Evolutionary conservation across 1,140 invertebrate species (phyloP), one percentile per base, ranked within the genome.

Genomic region (Polypedilum pembai): DNA sequence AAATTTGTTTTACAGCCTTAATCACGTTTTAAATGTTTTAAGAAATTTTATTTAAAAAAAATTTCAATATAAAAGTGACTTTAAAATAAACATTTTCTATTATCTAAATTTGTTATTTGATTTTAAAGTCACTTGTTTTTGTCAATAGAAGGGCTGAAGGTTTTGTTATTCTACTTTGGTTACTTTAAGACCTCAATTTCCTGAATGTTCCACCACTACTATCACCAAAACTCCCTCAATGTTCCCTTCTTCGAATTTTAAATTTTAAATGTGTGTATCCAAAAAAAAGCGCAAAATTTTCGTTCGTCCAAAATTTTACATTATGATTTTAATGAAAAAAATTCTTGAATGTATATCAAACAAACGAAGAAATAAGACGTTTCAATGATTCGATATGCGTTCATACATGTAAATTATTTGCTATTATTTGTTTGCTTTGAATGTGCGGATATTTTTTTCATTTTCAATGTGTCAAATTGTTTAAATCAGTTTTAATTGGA

Each of bases 41-140:
- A n/a, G 45, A n/a, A 56, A n/a, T 10, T 56, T 56, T 45, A 45
- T 56, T 56, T 56, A 56, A n/a, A n/a, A n/a, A n/a, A n/a, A n/a
- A n/a, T n/a, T n/a, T 56, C n/a, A n/a, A 8, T 15, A 0, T 1
- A 56, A 56, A 56, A 56, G n/a, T 56, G 45, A 56, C 45, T 56
- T 56, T 56, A 56, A 45, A 45, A 45, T n/a, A n/a, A 56, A 56
- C 45, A 15, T 56, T n/a, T 56, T 56, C n/a, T 56, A 12, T 56
- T 1, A 56, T 56, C 12, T n/a, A 4, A 56, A 45, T 45, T 15
- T 15, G 12, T 56, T 56, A 56, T 56, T 33, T 56, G 41, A 56
- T 56, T 56, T 56, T 56, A 56, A 56, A 56, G 45, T 56, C 45
- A 56, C n/a, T 56, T 56, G 12, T 5, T 3, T n/a, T n/a, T 56